These are phyloP conservation scores for Melanaphis sacchari DNA, from an alignment of 1,140 invertebrate species.

Conservation along the genomic window DNA sequence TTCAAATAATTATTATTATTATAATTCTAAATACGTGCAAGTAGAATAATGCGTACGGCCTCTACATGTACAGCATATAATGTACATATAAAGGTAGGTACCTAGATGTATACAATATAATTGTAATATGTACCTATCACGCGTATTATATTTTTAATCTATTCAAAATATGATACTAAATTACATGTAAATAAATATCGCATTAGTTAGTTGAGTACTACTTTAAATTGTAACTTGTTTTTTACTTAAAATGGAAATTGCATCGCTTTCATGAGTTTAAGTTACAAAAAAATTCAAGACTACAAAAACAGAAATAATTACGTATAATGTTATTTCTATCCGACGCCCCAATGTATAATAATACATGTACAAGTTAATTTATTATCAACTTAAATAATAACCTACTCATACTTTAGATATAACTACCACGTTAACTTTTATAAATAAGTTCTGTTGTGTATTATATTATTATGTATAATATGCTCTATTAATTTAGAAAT, in stretches of 20 bases:
- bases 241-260: not conserved
- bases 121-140: not conserved
- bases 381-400: too few relatives aligned
- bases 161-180: not conserved
- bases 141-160: not conserved
- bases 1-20: not conserved
- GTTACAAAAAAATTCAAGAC: not conserved
- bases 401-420: too few relatives aligned
- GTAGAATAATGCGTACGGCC: not conserved
- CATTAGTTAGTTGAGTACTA: not conserved
- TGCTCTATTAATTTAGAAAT: not conserved
- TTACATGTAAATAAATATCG: not conserved
- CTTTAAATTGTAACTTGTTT: not conserved
- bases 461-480: not conserved
- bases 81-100: not conserved
- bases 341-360: not conserved
- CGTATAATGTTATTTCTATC: not conserved
- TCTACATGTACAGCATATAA: not conserved
- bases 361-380: not conserved
- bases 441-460: not conserved
- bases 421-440: too few relatives aligned
- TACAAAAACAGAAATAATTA: not conserved
- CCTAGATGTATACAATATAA: slow-evolving; percentile 1
- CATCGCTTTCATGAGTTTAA: not conserved
- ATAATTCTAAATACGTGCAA: not conserved